Percentiles rank a stretch among this genome's conserved stretches.
Evolutionary conservation across 2,888 invertebrate genomes (phyloP).

Genomic region (Chrysomela aeneicollis): DNA sequence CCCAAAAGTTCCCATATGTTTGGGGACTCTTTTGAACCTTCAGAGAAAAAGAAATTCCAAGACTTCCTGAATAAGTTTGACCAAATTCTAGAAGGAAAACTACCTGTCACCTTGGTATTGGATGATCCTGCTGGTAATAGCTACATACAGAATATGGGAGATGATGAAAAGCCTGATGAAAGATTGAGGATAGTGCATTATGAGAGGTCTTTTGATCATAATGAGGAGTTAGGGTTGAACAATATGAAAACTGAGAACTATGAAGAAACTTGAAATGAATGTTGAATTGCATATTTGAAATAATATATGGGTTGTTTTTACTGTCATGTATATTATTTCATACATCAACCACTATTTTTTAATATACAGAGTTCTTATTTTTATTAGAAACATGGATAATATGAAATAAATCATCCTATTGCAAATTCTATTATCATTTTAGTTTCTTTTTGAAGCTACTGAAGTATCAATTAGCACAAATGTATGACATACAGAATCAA

Average conservation of each 20-base stretch:
- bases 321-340: too few relatives aligned
- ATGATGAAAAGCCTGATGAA: constrained; percentile 72
- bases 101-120: constrained; percentile 77
- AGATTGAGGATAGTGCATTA: constrained; percentile 80
- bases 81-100: constrained; percentile 70
- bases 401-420: too few relatives aligned
- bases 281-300: neutral
- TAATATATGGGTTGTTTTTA: neutral
- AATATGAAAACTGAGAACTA: constrained; percentile 96
- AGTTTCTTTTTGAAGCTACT: too few relatives aligned
- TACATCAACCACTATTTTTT: too few relatives aligned
- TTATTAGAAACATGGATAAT: too few relatives aligned
- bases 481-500: too few relatives aligned
- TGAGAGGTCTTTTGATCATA: constrained; percentile 86
- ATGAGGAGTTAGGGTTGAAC: constrained; percentile 94
- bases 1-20: constrained; percentile 68
- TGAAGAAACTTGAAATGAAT: constrained; percentile 40
- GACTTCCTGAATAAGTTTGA: constrained; percentile 74
- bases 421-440: too few relatives aligned
- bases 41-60: constrained; percentile 65
- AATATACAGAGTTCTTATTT: too few relatives aligned
- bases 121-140: constrained; percentile 99
- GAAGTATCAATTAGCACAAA: too few relatives aligned
- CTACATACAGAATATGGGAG: constrained; percentile 85
- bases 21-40: constrained; percentile 75